Conservation (phyloP, 2,113 vertebrate species). For the Pycnonotus jocosus region DNA sequence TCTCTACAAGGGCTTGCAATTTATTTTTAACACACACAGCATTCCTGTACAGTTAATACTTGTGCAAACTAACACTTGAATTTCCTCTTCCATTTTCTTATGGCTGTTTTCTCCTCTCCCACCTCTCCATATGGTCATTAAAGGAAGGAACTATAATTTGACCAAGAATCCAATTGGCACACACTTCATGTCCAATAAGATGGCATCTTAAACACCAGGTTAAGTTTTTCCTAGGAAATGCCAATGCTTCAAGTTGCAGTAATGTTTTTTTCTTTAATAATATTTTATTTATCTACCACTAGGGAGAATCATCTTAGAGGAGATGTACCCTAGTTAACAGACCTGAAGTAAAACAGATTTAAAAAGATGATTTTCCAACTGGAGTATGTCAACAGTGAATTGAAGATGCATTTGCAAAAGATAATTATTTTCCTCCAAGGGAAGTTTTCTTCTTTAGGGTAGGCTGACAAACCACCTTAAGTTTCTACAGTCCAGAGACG, state of each 20-base stretch:
- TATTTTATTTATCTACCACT: not conserved
- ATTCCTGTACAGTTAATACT: not conserved
- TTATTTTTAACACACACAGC: not conserved
- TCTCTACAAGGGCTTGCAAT: not conserved
- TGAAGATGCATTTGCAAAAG: not conserved
- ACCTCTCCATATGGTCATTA: not conserved
- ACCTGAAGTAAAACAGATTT: not conserved
- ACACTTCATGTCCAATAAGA: not conserved
- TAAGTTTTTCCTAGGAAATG: not conserved
- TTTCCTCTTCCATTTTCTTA: not conserved
- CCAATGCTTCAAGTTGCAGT: not conserved
- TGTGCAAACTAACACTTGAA: not conserved
- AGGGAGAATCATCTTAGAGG: not conserved
- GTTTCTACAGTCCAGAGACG: not conserved
- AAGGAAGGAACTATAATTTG: not conserved
- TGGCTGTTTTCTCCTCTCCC: not conserved
- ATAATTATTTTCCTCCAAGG: not conserved
- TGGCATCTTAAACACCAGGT: not conserved
- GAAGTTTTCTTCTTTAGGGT: not conserved
- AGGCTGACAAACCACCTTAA: slow-evolving; percentile 40
- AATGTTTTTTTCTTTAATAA: not conserved
- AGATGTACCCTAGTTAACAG: not conserved
- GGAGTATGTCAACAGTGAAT: not conserved
- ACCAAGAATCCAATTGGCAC: not conserved
- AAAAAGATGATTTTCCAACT: not conserved